These are phyloP conservation scores for Aspidoscelis tigris DNA, from an alignment of 2,113 vertebrate species.

Conservation along the genomic window DNA sequence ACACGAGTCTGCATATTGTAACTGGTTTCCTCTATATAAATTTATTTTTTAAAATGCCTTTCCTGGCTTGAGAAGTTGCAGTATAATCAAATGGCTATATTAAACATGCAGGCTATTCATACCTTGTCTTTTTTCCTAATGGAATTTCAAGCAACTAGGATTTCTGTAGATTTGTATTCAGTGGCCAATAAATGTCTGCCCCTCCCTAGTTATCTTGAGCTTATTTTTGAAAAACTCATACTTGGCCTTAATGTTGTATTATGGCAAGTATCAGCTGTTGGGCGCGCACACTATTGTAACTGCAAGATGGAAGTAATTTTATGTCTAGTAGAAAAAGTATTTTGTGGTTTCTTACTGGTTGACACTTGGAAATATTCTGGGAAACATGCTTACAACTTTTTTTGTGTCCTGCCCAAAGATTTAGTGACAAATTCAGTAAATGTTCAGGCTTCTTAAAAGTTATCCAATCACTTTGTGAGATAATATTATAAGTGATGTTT, in stretches of 20 bases:
- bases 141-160: slow-evolving; percentile 55
- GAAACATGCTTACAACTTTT: slow-evolving; percentile 41
- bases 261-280: slow-evolving; percentile 13
- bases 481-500: slow-evolving; percentile 46
- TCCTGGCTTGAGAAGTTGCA: slow-evolving; percentile 64
- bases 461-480: slow-evolving; percentile 35
- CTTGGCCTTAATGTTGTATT: slow-evolving; percentile 2
- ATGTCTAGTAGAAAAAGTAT: slow-evolving; percentile 41
- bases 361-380: slow-evolving; percentile 54
- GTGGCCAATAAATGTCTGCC: slow-evolving; percentile 44
- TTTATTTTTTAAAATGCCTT: slow-evolving; percentile 59
- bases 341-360: slow-evolving; percentile 49
- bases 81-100: slow-evolving; percentile 56
- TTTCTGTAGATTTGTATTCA: slow-evolving; percentile 48
- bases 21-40: slow-evolving; percentile 63
- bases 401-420: slow-evolving; percentile 40
- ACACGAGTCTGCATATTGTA: slow-evolving; percentile 63
- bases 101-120: slow-evolving; percentile 62
- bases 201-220: slow-evolving; percentile 34
- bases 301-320: slow-evolving; percentile 25
- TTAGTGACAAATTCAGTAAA: slow-evolving; percentile 12
- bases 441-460: slow-evolving; percentile 3
- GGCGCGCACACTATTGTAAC: slow-evolving; percentile 30
- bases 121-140: slow-evolving; percentile 41
- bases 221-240: slow-evolving; percentile 27